These are phyloP conservation scores for Heteromurus nitidus DNA, from an alignment of 2,888 invertebrate genomes.

Conservation along the genomic window DNA sequence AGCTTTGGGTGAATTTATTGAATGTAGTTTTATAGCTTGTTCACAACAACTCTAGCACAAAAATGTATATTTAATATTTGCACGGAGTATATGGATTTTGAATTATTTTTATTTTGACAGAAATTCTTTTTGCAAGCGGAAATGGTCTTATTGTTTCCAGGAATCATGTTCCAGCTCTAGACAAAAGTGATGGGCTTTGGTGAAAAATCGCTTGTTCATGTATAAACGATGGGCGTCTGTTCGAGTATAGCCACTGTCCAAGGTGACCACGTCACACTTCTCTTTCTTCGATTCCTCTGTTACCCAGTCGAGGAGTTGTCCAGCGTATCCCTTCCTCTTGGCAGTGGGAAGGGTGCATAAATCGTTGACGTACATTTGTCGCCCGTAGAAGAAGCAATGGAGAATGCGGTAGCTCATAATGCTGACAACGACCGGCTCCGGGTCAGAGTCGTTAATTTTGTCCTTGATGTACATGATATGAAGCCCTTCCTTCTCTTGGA, in stretches of 20 bases:
- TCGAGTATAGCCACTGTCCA: conserved; percentile 66
- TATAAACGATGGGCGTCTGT: conserved; percentile 69
- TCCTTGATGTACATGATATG: conserved; percentile 66
- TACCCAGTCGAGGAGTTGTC: conserved; percentile 60
- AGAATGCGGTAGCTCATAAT: conserved; percentile 59
- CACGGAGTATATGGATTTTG: neutral
- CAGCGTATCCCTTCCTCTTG: conserved; percentile 62
- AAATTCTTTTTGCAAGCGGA: neutral
- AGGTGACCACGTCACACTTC: conserved; percentile 53
- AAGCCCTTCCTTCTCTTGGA: conserved; percentile 34
- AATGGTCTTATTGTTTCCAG: neutral
- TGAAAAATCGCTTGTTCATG: conserved; percentile 65
- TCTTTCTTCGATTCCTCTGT: conserved; percentile 59
- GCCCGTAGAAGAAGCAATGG: conserved; percentile 62
- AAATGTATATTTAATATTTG: neutral
- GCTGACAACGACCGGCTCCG: conserved; percentile 25
- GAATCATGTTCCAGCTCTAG: too few species aligned
- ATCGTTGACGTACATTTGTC: conserved; percentile 65
- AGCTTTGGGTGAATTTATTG: too few species aligned
- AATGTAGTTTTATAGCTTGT: neutral
- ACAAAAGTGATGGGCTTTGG: conserved; percentile 65
- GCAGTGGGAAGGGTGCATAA: neutral
- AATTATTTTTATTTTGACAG: neutral
- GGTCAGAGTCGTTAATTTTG: neutral
- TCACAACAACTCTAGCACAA: neutral